Percentiles rank a stretch among this genome's conserved stretches.
These are phyloP conservation scores for Mesoclemmys tuberculata DNA, from an alignment of 2,113 vertebrate genomes.

Conservation along the genomic window DNA sequence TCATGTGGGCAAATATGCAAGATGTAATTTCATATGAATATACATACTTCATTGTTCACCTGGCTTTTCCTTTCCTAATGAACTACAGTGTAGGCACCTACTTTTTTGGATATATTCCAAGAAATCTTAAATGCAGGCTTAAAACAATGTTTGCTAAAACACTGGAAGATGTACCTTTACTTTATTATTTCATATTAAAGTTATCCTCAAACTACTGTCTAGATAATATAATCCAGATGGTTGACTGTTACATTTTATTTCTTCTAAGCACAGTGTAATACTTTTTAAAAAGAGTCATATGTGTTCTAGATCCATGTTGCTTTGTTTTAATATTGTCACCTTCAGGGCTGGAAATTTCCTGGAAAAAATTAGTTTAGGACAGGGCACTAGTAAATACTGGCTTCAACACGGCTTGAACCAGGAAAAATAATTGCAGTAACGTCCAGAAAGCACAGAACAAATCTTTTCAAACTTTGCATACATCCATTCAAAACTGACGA, in stretches of 20 bases:
- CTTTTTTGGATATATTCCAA: background rate
- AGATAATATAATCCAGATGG: background rate
- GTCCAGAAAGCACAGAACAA: background rate
- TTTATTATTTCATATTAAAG: accelerated
- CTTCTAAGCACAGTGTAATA: background rate
- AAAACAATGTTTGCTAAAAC: background rate
- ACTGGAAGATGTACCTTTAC: background rate
- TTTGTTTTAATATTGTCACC: background rate
- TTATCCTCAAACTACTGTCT: accelerated
- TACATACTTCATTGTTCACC: background rate
- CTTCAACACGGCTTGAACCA: background rate
- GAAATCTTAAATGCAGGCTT: background rate
- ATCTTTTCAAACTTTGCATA: background rate
- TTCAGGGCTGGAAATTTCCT: background rate
- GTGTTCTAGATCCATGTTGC: background rate
- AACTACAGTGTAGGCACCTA: background rate
- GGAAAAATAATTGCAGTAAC: background rate
- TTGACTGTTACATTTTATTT: background rate
- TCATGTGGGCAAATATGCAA: background rate
- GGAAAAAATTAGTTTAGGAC: background rate
- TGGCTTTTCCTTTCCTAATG: background rate
- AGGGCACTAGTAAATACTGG: background rate
- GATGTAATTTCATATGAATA: background rate
- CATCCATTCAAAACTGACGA: background rate
- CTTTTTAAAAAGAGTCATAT: background rate